These are phyloP conservation scores for Pseudochirops corinnae DNA, from an alignment of 2,797 vertebrate genomes.

Conservation along the genomic window DNA sequence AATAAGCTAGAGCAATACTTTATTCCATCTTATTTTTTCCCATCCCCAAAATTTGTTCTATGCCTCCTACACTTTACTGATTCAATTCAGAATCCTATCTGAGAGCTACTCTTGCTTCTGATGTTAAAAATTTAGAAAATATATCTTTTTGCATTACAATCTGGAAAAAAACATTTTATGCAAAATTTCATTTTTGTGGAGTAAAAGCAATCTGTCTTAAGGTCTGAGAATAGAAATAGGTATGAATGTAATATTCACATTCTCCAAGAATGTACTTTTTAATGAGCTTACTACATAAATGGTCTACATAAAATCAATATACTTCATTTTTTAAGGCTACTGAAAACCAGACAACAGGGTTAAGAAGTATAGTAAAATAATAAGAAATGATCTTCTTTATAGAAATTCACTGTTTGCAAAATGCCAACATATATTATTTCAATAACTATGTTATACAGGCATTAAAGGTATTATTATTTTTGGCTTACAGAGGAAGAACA, in stretches of 20 bases:
- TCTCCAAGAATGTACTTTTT: neutral
- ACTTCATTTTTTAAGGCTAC: neutral
- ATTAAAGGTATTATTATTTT: neutral
- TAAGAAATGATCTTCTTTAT: neutral
- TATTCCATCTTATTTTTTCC: constrained; percentile 40
- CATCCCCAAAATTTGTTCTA: constrained; percentile 44
- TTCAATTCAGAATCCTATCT: constrained; percentile 52
- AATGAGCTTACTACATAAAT: neutral
- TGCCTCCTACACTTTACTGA: constrained; percentile 38
- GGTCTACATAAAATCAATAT: neutral
- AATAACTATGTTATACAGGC: neutral
- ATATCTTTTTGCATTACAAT: constrained; percentile 10
- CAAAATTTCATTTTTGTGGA: constrained; percentile 19
- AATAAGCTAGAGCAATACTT: constrained; percentile 49
- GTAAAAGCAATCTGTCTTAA: neutral
- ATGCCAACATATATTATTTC: neutral
- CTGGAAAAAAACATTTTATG: neutral
- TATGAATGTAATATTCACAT: neutral
- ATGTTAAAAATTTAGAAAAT: constrained; percentile 50
- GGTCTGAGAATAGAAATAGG: neutral
- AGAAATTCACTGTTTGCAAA: neutral
- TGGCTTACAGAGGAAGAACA: neutral
- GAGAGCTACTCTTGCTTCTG: constrained; percentile 47
- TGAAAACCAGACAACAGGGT: neutral
- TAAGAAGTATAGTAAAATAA: neutral